phyloP scores from a whole-genome alignment of 2,888 invertebrate species.

The Atethmia centrago region DNA sequence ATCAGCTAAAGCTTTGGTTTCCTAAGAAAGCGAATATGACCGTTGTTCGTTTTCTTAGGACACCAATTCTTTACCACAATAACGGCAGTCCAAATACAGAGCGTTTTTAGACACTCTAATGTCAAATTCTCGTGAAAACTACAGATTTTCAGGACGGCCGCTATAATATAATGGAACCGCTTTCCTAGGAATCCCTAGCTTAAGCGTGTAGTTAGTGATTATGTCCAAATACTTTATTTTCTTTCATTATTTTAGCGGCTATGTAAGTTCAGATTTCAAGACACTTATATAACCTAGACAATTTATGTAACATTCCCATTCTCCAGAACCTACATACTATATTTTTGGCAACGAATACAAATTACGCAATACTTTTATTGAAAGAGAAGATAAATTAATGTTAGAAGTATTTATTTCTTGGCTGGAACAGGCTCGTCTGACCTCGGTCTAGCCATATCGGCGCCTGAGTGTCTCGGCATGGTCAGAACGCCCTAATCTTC shows the following conservation, averaged over 20 bases:
- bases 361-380: constrained; percentile 59
- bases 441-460: constrained; percentile 80
- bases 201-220: background rate
- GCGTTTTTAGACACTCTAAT: background rate
- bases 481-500: constrained; percentile 41
- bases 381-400: constrained; percentile 64
- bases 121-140: background rate
- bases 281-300: constrained; percentile 23
- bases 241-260: too few species aligned
- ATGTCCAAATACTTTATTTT: background rate
- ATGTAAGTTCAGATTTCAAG: constrained; percentile 15
- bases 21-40: background rate
- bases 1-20: background rate
- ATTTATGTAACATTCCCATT: constrained; percentile 19
- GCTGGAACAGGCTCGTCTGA: constrained; percentile 73
- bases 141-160: background rate
- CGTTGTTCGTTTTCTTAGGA: too few species aligned
- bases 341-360: constrained; percentile 61
- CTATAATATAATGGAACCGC: background rate
- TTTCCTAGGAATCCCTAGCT: background rate
- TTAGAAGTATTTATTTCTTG: constrained; percentile 67
- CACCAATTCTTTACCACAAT: background rate
- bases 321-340: constrained; percentile 7
- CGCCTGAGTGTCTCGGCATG: constrained; percentile 77
- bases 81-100: background rate